Base-by-base conservation (phyloP, 1,140 invertebrate genomes). In the Drosophila pseudoobscura region DNA sequence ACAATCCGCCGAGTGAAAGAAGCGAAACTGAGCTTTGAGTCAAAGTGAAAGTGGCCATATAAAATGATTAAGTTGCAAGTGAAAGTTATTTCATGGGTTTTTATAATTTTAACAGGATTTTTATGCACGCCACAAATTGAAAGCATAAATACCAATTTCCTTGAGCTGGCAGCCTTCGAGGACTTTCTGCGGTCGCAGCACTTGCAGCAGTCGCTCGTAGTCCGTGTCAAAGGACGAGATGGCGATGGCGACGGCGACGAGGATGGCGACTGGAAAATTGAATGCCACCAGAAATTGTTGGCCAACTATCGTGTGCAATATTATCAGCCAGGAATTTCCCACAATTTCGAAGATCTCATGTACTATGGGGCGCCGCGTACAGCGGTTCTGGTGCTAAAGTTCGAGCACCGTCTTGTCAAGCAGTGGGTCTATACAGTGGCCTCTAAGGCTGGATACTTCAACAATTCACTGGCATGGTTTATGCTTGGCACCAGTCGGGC, bases 51-150 rank as follows among this genome's bases (percentile, higher is more conserved):
- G 78, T 77, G 61, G 53, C 55, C 83, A 78, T 87, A 87, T 78
- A 85, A 78, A 85, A 85, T 85, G 82, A 85, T 87, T 82, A 85
- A 82, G 62, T 69, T 88, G 58, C 82, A 69, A 87, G 78, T 88
- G 84, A 88, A 88, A 88, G 87, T 88, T 88, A 88, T 88, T 83
- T 78, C 80, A 71, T 87, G 82, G 82, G 64, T 77, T 83, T 70
- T 88, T 76, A 88, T 88, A 88, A 88, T 88, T 88, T 88, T 61
- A 66, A 52, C 63, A 75, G 58, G 46, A 76, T 65, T 78, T 78
- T 78, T 72, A 78, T 65, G 84, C 69, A 70, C 59, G 63, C 51
- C 45, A 75, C 66, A 88, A 88, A 88, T 88, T 83, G 83, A 88
- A 88, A 83, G 50, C 83, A 88, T 88, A 88, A 88, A 88, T 79